These are phyloP conservation scores for Cavia aperea DNA, from an alignment of 2,113 vertebrate species.

Conservation along the genomic window DNA sequence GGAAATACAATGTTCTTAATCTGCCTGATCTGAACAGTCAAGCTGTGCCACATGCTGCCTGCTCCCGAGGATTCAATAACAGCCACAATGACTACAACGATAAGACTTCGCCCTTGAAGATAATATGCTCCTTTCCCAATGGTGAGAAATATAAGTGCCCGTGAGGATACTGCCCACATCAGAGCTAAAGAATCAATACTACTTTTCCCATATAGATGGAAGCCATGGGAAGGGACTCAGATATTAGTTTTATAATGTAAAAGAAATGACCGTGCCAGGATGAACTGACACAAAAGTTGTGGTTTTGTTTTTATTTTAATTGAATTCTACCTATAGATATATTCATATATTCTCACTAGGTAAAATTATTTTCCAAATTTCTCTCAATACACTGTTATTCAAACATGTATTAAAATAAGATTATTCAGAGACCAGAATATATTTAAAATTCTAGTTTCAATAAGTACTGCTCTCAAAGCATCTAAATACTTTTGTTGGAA, in stretches of 20 bases:
- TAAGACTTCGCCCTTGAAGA: conserved; percentile 36
- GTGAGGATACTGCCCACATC: neutral
- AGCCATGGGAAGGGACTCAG: neutral
- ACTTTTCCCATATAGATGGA: neutral
- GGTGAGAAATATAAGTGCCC: neutral
- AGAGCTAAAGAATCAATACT: neutral
- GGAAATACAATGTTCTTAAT: conserved; percentile 69
- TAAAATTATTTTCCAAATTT: neutral
- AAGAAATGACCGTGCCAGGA: neutral
- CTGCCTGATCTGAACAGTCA: conserved; percentile 69
- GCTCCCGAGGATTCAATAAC: conserved; percentile 25
- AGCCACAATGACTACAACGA: neutral
- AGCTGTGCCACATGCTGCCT: conserved; percentile 61
- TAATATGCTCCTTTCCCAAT: neutral
- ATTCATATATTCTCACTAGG: neutral
- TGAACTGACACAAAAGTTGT: neutral
- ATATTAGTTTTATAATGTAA: neutral
- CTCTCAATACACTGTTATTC: neutral
- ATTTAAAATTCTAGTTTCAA: neutral
- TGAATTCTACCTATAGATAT: neutral
- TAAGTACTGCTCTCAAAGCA: neutral
- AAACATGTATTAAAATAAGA: neutral
- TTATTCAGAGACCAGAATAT: neutral
- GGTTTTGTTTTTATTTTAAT: neutral
- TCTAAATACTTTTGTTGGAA: neutral